Base-by-base conservation (phyloP, 2,113 vertebrate genomes). In the Pogona vitticeps region DNA sequence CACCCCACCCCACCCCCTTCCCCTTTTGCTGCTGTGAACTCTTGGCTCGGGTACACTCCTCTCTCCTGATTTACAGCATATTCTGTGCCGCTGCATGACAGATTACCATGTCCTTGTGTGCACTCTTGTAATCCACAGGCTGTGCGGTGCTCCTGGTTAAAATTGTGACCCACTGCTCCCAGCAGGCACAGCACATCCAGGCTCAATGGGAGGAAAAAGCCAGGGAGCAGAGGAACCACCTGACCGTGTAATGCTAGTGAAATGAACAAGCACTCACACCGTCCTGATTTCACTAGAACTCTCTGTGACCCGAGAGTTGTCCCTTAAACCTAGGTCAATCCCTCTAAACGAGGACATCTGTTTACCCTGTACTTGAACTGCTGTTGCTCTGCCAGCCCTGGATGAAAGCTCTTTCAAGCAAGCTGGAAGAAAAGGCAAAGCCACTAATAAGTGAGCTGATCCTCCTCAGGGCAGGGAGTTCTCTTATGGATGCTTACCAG, bases 401-500 rank as follows among this genome's bases (percentile, higher is more conserved):
- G 0, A 0, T 5, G 82, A 86, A 72, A 91, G 9, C 86, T 65
- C 0, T 31, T 14, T 13, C 1, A 79, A 21, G 83, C 1, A 0
- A 15, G 38, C 33, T 40, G 20, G 70, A 40, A 42, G 42, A 65
- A 84, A 63, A 75, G 42, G 36, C 4, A 77, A 75, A 61, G 21
- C 21, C 70, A 81, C 18, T 6, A 0, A 84, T 38, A 78, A 78
- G 80, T 59, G 61, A 61, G 52, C 71, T 12, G 83, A 77, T 85
- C 68, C 86, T 85, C 68, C 86, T 21, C 33, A 76, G 59, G n/a
- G 79, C 76, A 1, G 83, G 61, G 26, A 56, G 33, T 75, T 40
- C 21, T 78, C 0, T 80, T 15, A 15, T 14, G 15, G 28, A 36
- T 76, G 82, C 2, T 2, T 59, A 76, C 71, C 76, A 42, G 1